Evolutionary conservation across 2,113 vertebrate genomes (phyloP).

Genomic region (Diadophis punctatus): DNA sequence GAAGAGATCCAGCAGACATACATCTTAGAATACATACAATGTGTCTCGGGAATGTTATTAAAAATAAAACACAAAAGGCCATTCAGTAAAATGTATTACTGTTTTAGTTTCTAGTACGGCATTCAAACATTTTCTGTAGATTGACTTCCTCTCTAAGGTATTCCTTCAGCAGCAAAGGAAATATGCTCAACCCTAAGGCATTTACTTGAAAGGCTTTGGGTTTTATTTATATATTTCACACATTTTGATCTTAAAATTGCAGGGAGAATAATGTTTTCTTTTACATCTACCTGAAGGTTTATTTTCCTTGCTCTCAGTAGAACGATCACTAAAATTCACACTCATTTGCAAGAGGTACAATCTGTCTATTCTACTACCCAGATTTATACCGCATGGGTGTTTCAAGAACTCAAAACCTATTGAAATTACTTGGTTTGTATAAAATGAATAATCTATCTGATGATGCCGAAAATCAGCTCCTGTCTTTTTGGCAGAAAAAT

Average conservation of each 20-base stretch:
- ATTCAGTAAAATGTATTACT: background rate
- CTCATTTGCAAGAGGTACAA: constrained; percentile 19
- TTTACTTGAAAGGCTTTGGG: background rate
- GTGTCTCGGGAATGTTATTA: background rate
- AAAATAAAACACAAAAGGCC: background rate
- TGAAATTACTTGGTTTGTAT: constrained; percentile 34
- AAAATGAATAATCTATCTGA: constrained; percentile 24
- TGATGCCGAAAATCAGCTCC: constrained; percentile 32
- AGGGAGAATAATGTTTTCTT: constrained; percentile 10
- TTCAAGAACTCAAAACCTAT: constrained; percentile 19
- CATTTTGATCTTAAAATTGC: constrained; percentile 1
- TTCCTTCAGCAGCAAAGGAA: background rate
- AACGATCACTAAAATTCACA: background rate
- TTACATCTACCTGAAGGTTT: constrained; percentile 16
- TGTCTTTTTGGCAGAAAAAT: constrained; percentile 36
- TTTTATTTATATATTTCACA: constrained; percentile 21
- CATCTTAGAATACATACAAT: background rate
- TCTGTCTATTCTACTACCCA: accelerated
- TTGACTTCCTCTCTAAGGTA: constrained; percentile 11
- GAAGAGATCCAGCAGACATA: background rate
- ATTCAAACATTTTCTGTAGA: background rate
- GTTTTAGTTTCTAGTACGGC: background rate
- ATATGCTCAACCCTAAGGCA: constrained; percentile 16
- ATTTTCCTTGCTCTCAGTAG: background rate
- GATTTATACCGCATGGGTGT: background rate